Conservation (phyloP, 1,140 invertebrate species). For the Conus ventricosus region DNA sequence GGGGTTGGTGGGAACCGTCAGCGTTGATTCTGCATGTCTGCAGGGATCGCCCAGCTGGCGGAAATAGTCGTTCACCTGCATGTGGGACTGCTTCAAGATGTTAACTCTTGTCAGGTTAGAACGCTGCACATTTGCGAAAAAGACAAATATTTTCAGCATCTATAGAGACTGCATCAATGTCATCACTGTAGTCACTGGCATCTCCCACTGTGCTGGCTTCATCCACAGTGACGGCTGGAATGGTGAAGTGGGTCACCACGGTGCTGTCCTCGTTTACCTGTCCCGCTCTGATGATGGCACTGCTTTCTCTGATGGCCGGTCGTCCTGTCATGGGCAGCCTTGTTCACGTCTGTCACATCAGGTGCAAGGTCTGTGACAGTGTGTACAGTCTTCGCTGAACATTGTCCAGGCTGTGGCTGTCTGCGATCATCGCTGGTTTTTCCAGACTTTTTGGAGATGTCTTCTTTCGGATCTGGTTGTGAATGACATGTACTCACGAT, state of each 20-base stretch:
- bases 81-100: not conserved
- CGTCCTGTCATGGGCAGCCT: not conserved
- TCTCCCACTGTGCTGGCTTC: not conserved
- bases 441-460: not conserved
- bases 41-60: not conserved
- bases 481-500: not conserved
- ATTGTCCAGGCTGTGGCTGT: too few relatives aligned
- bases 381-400: not conserved
- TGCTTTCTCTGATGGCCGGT: not conserved
- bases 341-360: not conserved
- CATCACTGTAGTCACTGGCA: conserved; percentile 18
- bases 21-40: not conserved
- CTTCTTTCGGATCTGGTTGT: not conserved
- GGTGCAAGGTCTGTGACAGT: not conserved
- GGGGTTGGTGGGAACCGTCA: not conserved
- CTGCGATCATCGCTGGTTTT: too few relatives aligned
- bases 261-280: not conserved
- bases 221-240: conserved; percentile 3
- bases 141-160: conserved; percentile 14
- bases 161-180: conserved; percentile 5
- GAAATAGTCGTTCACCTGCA: too few relatives aligned
- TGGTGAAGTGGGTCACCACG: not conserved
- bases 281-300: not conserved
- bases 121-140: not conserved
- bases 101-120: not conserved